Percentiles rank a stretch among this genome's conserved stretches.
Evolutionary conservation across 1,140 invertebrate species (phyloP).

Genomic region (Cheumatopsyche charites): DNA sequence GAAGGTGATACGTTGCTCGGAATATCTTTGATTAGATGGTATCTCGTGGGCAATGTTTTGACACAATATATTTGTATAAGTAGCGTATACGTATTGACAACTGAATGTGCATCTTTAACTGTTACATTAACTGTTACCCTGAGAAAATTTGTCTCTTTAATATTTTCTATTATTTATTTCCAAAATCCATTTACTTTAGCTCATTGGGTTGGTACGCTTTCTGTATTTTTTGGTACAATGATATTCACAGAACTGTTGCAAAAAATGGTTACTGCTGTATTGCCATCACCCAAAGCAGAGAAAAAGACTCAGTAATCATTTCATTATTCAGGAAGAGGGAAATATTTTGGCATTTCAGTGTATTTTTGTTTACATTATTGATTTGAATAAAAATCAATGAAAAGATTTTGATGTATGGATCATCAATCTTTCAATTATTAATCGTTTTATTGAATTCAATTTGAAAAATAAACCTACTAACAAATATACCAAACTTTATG

Average conservation of each 20-base stretch:
- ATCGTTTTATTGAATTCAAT: too few relatives aligned
- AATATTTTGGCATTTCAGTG: not conserved
- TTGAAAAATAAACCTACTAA: too few relatives aligned
- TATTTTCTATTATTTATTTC: slow-evolving; percentile 97
- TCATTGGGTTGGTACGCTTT: slow-evolving; percentile 91
- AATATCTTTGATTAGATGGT: slow-evolving; percentile 79
- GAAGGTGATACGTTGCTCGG: slow-evolving; percentile 63
- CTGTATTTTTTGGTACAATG: slow-evolving; percentile 93
- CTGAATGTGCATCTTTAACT: slow-evolving; percentile 91
- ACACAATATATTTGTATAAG: slow-evolving; percentile 96
- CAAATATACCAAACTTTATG: too few relatives aligned
- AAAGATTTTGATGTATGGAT: too few relatives aligned
- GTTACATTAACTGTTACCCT: slow-evolving; percentile 96
- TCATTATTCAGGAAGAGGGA: not conserved
- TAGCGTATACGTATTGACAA: slow-evolving; percentile 92
- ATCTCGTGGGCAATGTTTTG: slow-evolving; percentile 84
- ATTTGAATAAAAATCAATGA: too few relatives aligned
- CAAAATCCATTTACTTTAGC: slow-evolving; percentile 89
- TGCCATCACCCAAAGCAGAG: slow-evolving; percentile 33
- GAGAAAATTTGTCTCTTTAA: slow-evolving; percentile 91
- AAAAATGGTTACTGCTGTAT: slow-evolving; percentile 53
- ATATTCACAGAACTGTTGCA: slow-evolving; percentile 85
- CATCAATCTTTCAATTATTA: too few relatives aligned
- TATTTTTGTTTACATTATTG: too few relatives aligned
- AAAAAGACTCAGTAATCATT: slow-evolving; percentile 43